Evolutionary conservation across 2,113 vertebrate species (phyloP).

Genomic region (Oreochromis niloticus): DNA sequence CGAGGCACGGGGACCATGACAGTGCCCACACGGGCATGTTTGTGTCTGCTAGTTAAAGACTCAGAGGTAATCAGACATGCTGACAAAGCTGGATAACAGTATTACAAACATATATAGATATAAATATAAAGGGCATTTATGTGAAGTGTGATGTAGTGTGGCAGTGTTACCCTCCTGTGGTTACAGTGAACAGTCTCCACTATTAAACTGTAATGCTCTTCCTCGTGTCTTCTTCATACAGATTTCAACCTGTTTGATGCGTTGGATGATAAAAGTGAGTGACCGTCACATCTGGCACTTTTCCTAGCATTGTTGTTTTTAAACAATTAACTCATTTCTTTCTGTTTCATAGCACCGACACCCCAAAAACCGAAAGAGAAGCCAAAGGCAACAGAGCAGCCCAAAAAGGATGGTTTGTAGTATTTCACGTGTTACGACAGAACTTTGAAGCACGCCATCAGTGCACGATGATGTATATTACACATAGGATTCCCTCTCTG

Average conservation of each 20-base stretch:
- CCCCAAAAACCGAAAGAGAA: neutral
- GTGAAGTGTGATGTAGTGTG: neutral
- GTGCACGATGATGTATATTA: fast-evolving
- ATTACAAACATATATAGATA: neutral
- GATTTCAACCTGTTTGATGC: neutral
- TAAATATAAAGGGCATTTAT: neutral
- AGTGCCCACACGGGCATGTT: neutral
- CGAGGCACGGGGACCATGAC: too few relatives aligned
- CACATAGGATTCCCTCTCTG: neutral
- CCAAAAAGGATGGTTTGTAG: conserved; percentile 12
- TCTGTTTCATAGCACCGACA: neutral
- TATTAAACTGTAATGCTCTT: neutral
- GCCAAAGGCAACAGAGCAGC: neutral
- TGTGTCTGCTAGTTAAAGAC: neutral
- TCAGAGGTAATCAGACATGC: neutral
- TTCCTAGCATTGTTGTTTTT: fast-evolving
- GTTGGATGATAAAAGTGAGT: neutral
- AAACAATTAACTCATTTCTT: neutral
- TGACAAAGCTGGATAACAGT: neutral
- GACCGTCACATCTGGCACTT: neutral
- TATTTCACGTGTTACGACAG: neutral
- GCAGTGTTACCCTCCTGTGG: neutral
- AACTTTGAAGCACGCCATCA: neutral
- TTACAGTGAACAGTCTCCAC: neutral
- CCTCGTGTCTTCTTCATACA: neutral